A percentile compares a stretch with the other conserved stretches of the same genome.
These are phyloP conservation scores for Melanotus villosus DNA, from an alignment of 2,888 invertebrate genomes.

Conservation along the genomic window DNA sequence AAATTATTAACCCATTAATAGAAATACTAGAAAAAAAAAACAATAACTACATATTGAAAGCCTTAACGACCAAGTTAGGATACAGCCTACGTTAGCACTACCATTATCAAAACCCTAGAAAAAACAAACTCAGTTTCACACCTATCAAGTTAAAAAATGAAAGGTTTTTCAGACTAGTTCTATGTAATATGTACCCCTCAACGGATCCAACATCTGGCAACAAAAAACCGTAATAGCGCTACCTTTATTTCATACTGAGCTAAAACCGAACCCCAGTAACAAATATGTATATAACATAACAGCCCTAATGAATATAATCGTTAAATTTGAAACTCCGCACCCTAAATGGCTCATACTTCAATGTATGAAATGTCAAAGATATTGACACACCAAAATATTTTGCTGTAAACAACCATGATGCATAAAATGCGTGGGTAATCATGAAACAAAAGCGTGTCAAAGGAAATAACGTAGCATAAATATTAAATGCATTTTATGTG, in stretches of 20 bases:
- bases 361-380: neutral
- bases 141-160: too few species aligned
- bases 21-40: too few species aligned
- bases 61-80: too few species aligned
- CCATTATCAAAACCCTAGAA: too few species aligned
- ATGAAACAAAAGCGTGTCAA: slow-evolving; percentile 20
- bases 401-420: slow-evolving; percentile 11
- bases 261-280: slow-evolving; percentile 7
- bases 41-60: too few species aligned
- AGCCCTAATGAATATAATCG: slow-evolving; percentile 1
- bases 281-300: slow-evolving; percentile 10
- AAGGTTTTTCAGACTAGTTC: too few species aligned
- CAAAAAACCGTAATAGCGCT: neutral
- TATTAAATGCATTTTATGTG: slow-evolving; percentile 21
- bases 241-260: slow-evolving; percentile 1
- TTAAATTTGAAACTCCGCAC: slow-evolving; percentile 21
- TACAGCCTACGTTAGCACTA: too few species aligned
- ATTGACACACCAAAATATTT: slow-evolving; percentile 6
- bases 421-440: slow-evolving; percentile 22
- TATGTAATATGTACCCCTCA: too few species aligned
- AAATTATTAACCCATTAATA: too few species aligned
- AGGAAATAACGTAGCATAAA: slow-evolving; percentile 9
- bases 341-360: slow-evolving; percentile 1
- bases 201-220: neutral
- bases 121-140: too few species aligned